These are phyloP conservation scores for Chydorus sphaericus DNA, from an alignment of 2,888 invertebrate species.

Conservation along the genomic window DNA sequence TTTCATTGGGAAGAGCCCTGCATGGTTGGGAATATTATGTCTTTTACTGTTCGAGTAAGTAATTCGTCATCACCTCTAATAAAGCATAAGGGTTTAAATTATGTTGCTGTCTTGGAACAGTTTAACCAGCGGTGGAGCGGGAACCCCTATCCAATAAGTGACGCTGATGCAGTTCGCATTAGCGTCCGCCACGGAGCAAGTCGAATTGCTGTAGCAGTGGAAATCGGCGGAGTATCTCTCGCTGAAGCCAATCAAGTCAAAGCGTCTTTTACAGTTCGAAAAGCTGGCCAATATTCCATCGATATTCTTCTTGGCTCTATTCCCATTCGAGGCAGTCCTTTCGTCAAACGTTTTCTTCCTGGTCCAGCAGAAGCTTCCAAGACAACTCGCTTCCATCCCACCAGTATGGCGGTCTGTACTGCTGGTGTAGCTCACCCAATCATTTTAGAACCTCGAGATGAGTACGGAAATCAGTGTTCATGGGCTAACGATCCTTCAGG, in stretches of 20 bases:
- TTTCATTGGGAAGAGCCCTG: slow-evolving; percentile 88
- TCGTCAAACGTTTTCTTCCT: slow-evolving; percentile 63
- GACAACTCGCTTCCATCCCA: slow-evolving; percentile 66
- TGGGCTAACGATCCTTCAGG: background rate
- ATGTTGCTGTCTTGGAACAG: no score
- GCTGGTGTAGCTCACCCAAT: slow-evolving; percentile 58
- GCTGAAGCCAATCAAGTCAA: slow-evolving; percentile 70
- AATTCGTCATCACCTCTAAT: no score
- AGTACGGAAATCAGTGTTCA: slow-evolving; percentile 67
- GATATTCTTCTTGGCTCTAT: slow-evolving; percentile 62
- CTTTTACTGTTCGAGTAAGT: slow-evolving; percentile 63
- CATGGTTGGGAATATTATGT: slow-evolving; percentile 77
- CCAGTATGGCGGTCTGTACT: slow-evolving; percentile 70
- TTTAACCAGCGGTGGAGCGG: slow-evolving; percentile 81
- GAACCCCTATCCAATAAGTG: slow-evolving; percentile 88
- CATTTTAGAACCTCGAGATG: slow-evolving; percentile 79
- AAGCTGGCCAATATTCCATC: slow-evolving; percentile 76
- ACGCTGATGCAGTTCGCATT: slow-evolving; percentile 75
- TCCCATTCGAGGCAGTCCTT: slow-evolving; percentile 72
- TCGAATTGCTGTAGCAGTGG: slow-evolving; percentile 66
- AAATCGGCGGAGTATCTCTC: slow-evolving; percentile 72
- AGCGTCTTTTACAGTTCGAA: slow-evolving; percentile 81
- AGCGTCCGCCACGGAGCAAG: slow-evolving; percentile 73
- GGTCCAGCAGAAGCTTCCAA: slow-evolving; percentile 65
- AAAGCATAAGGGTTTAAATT: no score